Conservation (phyloP, 1,140 invertebrate genomes). For the Laupala kohalensis region DNA sequence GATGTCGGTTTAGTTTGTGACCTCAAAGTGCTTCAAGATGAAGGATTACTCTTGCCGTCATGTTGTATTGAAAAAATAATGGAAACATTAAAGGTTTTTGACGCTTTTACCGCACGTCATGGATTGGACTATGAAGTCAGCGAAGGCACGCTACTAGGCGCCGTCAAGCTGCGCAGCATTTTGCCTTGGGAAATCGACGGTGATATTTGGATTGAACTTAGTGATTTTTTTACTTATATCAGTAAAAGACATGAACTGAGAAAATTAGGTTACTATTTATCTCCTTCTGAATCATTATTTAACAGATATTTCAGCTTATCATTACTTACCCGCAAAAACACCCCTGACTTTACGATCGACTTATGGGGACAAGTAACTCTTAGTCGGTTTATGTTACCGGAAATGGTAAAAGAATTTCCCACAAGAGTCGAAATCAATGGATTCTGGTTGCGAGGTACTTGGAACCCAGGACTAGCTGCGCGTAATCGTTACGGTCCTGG, state of each 20-base stretch:
- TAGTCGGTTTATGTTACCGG: conserved; percentile 10
- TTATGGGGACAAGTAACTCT: conserved; percentile 8
- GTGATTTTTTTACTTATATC: conserved; percentile 4
- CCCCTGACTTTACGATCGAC: conserved; percentile 10
- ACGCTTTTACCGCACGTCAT: conserved; percentile 3
- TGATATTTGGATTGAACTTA: conserved; percentile 16
- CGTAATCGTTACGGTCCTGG: conserved; percentile 23
- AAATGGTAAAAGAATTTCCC: conserved; percentile 13
- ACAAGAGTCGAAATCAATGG: conserved; percentile 20
- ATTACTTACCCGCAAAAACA: background rate
- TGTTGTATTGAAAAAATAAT: too few relatives aligned
- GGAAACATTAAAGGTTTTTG: too few relatives aligned
- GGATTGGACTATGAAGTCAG: conserved; percentile 20
- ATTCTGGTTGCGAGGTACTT: conserved; percentile 20
- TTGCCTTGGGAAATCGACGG: conserved; percentile 24
- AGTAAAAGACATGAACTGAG: conserved; percentile 8
- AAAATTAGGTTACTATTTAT: conserved; percentile 14
- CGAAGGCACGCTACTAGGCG: conserved; percentile 21
- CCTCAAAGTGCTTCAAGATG: background rate
- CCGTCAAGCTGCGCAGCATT: conserved; percentile 22
- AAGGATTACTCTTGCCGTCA: conserved; percentile 12
- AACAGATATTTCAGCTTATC: too few relatives aligned
- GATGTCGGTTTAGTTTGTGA: conserved; percentile 16
- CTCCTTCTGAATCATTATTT: too few relatives aligned
- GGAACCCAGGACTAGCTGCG: conserved; percentile 23